These are phyloP conservation scores for Drosophila kepulauana DNA, from an alignment of 1,140 invertebrate genomes.

Conservation along the genomic window DNA sequence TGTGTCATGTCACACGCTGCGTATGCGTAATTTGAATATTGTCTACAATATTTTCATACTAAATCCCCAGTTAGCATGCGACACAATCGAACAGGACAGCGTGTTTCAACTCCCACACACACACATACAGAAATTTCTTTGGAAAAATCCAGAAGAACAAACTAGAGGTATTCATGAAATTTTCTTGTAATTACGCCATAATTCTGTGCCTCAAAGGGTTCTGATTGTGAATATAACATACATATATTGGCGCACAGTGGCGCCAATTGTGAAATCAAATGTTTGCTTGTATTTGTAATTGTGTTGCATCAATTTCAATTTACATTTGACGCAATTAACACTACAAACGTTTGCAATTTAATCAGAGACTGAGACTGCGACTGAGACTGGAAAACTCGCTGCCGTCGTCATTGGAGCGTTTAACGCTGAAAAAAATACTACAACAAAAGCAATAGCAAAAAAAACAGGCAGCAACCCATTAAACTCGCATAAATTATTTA, in stretches of 20 bases:
- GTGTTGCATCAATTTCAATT: conserved; percentile 71
- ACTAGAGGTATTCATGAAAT: too few species aligned
- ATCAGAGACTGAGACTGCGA: conserved; percentile 17
- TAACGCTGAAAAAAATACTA: not conserved
- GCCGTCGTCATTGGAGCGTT: conserved; percentile 15
- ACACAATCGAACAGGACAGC: not conserved
- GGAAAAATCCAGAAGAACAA: conserved; percentile 2
- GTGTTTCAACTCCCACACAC: not conserved
- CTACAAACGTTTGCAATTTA: conserved; percentile 38
- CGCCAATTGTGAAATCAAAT: conserved; percentile 42
- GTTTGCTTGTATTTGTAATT: conserved; percentile 27
- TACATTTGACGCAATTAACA: conserved; percentile 59
- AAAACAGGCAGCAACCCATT: conserved; percentile 18
- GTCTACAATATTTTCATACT: not conserved
- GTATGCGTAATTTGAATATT: conserved; percentile 33
- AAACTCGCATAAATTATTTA: conserved; percentile 69
- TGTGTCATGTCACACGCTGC: conserved; percentile 28
- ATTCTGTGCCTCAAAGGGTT: conserved; percentile 11
- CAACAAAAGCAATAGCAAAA: too few species aligned
- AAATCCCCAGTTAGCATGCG: conserved; percentile 13
- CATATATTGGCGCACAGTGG: conserved; percentile 7
- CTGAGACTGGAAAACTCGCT: not conserved
- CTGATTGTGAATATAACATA: not conserved
- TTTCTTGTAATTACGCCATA: conserved; percentile 6
- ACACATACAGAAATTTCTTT: not conserved